These are phyloP conservation scores for Andrena bicolor DNA, from an alignment of 2,888 invertebrate genomes.

Conservation along the genomic window DNA sequence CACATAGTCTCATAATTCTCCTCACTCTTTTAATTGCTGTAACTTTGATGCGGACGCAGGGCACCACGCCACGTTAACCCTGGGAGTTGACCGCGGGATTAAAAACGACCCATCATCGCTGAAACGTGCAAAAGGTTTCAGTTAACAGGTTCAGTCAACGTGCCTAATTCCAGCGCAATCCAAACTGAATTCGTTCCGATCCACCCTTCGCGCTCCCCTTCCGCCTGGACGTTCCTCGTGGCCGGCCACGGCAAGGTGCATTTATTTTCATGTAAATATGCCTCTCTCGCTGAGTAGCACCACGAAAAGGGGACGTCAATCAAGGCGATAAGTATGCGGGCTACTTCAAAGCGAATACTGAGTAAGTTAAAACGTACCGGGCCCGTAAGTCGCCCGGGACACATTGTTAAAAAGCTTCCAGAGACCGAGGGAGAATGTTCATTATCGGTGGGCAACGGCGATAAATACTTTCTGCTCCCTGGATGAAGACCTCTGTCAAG, in stretches of 20 bases:
- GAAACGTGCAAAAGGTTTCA: constrained; percentile 14
- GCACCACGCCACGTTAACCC: neutral
- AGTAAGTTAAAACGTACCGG: constrained; percentile 59
- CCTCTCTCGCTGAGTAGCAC: constrained; percentile 58
- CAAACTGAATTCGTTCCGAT: constrained; percentile 46
- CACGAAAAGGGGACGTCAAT: constrained; percentile 68
- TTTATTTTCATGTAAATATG: constrained; percentile 72
- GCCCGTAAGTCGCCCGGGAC: constrained; percentile 61
- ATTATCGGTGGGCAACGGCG: constrained; percentile 44
- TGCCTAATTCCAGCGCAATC: constrained; percentile 21
- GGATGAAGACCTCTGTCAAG: constrained; percentile 61
- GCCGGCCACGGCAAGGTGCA: constrained; percentile 60
- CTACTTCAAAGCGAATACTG: constrained; percentile 67
- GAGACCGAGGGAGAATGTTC: constrained; percentile 32
- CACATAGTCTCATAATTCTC: no score
- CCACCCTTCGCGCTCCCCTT: neutral
- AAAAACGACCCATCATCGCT: neutral
- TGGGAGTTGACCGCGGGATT: neutral
- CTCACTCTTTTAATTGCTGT: no score
- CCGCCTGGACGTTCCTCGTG: constrained; percentile 22
- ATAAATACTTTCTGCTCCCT: constrained; percentile 51
- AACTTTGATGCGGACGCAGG: no score
- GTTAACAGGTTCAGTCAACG: constrained; percentile 19
- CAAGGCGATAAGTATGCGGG: constrained; percentile 71
- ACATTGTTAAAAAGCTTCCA: constrained; percentile 63